Base-by-base conservation (phyloP, 2,888 invertebrate species). In the Drosophila kuntzei region DNA sequence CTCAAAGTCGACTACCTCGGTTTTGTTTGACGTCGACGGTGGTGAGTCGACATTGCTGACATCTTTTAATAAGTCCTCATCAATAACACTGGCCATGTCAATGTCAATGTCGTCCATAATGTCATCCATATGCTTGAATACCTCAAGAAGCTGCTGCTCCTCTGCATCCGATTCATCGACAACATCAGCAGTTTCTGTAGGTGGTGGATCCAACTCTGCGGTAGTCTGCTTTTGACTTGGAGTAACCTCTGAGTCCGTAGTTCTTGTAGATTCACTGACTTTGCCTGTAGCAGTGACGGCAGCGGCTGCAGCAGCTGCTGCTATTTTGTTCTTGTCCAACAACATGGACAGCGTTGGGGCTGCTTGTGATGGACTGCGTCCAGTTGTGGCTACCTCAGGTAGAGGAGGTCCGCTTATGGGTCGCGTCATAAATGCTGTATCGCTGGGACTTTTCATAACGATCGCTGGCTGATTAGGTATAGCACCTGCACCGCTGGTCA, bases 291-390 rank as follows among this genome's bases (percentile, higher is more conserved):
- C 2, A n/a, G n/a, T n/a, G n/a, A n/a, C n/a, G 22, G 22, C 22
- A 3, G 57, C 37, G 11, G 55, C 36, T n/a, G 47, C 50, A 12
- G 67, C 36, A 18, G 50, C 50, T 18, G 67, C 46, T 0, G 59
- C 41, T 1, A 37, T 8, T 67, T 92, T 91, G 62, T 94, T 93
- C 73, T 93, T 93, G 73, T 95, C 96, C 7, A 96, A 91, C 9
- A 96, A 91, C 94, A 95, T 95, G 0, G 96, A 96, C 0, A 96
- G 91, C 0, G 96, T 96, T 0, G 96, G 96, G 0, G 96, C 95
- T 0, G 95, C 95, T 57, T 94, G 94, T 0, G 95, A 95, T 0
- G 95, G 95, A 1, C 95, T 94, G 27, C 84, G 87, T 4, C 76
- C 62, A 0, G 83, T 58, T 4, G 70, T 58, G 11, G 72, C 44